These are phyloP conservation scores for Dryoscopus gambensis DNA, from an alignment of 2,113 vertebrate genomes.

Conservation along the genomic window DNA sequence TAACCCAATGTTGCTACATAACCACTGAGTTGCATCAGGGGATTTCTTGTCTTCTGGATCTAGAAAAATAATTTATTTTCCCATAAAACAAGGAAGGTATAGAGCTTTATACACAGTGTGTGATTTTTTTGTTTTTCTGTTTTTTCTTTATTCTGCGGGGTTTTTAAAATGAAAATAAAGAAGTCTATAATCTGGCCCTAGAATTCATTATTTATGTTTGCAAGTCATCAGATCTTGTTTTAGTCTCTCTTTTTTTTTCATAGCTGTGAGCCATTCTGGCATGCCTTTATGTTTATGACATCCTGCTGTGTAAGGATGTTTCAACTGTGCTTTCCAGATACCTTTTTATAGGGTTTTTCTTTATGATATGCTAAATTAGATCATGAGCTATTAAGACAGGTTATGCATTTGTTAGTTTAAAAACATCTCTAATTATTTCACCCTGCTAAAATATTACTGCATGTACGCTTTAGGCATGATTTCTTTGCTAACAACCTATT, in stretches of 20 bases:
- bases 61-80: not conserved
- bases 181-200: slow-evolving; percentile 7
- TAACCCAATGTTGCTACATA: not conserved
- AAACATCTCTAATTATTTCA: slow-evolving; percentile 69
- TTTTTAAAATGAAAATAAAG: slow-evolving; percentile 46
- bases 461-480: slow-evolving; percentile 48
- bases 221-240: slow-evolving; percentile 58
- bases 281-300: slow-evolving; percentile 67
- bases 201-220: slow-evolving; percentile 67
- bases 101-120: not conserved
- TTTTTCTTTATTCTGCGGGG: not conserved
- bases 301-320: slow-evolving; percentile 68
- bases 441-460: slow-evolving; percentile 56
- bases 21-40: not conserved
- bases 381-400: slow-evolving; percentile 60
- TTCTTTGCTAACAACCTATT: slow-evolving; percentile 60
- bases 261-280: slow-evolving; percentile 48
- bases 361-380: slow-evolving; percentile 59
- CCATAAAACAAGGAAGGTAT: not conserved
- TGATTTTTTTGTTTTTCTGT: not conserved
- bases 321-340: slow-evolving; percentile 57
- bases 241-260: slow-evolving; percentile 18
- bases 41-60: not conserved
- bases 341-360: slow-evolving; percentile 41
- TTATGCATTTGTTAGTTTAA: slow-evolving; percentile 63